Evolutionary conservation across 2,113 vertebrate genomes (phyloP).

Genomic region (Corythornis madagascariensis): DNA sequence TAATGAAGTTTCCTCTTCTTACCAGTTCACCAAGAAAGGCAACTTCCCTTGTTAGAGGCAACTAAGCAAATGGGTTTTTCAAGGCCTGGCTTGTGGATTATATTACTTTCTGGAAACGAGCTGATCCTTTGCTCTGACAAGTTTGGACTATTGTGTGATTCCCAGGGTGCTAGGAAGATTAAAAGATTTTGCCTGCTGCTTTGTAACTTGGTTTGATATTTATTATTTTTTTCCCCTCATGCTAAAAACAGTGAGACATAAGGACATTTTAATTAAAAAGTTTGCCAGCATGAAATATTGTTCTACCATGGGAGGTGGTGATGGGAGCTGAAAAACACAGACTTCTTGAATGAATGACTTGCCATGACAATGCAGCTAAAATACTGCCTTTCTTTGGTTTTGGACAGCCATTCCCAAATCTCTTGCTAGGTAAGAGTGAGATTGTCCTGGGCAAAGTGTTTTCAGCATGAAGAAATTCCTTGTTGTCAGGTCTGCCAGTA

Average conservation of each 20-base stretch:
- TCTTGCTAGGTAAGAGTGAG: neutral
- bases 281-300: neutral
- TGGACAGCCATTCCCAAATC: neutral
- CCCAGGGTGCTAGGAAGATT: neutral
- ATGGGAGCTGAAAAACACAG: neutral
- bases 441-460: neutral
- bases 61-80: conserved; percentile 14
- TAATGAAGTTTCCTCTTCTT: neutral
- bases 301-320: neutral
- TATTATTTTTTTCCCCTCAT: neutral
- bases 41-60: neutral
- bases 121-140: neutral
- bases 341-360: neutral
- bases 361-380: neutral
- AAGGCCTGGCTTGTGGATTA: neutral
- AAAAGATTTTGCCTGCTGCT: neutral
- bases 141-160: neutral
- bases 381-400: neutral
- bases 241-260: neutral
- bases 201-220: neutral
- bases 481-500: neutral
- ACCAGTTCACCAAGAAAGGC: neutral
- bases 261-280: neutral
- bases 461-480: neutral
- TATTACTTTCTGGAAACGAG: neutral